Conservation (phyloP, 2,888 invertebrate species). For the Dryobota labecula region DNA sequence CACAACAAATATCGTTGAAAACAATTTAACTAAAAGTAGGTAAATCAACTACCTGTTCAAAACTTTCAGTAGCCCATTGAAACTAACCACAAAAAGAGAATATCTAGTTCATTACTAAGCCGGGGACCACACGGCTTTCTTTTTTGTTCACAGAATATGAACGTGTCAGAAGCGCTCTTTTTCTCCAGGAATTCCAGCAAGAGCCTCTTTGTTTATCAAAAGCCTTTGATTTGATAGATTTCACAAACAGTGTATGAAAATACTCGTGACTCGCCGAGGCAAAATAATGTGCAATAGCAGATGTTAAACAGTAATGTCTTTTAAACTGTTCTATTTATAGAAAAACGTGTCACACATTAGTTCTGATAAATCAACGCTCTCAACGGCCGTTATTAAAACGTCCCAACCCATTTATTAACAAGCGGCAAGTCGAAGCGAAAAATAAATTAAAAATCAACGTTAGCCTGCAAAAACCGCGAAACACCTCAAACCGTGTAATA, state of each 20-base stretch:
- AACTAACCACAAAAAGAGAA: constrained; percentile 16
- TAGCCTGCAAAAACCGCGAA: constrained; percentile 47
- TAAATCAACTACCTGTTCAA: constrained; percentile 4
- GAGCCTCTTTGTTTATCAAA: constrained; percentile 6
- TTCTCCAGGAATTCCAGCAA: constrained; percentile 17
- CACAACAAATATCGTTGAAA: not conserved
- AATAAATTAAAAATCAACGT: constrained; percentile 39
- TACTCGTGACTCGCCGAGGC: not conserved
- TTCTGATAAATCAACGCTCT: constrained; percentile 45
- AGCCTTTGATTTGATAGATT: constrained; percentile 12
- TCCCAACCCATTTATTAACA: constrained; percentile 27
- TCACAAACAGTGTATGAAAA: constrained; percentile 7
- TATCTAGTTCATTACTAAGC: constrained; percentile 23
- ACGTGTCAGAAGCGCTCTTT: not conserved
- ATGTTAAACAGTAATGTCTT: constrained; percentile 42
- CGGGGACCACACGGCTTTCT: not conserved
- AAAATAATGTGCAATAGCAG: constrained; percentile 29
- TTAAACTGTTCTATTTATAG: constrained; percentile 57
- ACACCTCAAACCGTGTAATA: constrained; percentile 69
- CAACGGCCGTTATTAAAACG: constrained; percentile 41
- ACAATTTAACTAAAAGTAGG: not conserved
- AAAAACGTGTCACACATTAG: constrained; percentile 41
- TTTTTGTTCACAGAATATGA: constrained; percentile 31
- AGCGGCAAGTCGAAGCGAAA: not conserved
- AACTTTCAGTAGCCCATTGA: constrained; percentile 18